phyloP scores from a whole-genome alignment of 1,140 invertebrate species.

The Oryzaephilus surinamensis region DNA sequence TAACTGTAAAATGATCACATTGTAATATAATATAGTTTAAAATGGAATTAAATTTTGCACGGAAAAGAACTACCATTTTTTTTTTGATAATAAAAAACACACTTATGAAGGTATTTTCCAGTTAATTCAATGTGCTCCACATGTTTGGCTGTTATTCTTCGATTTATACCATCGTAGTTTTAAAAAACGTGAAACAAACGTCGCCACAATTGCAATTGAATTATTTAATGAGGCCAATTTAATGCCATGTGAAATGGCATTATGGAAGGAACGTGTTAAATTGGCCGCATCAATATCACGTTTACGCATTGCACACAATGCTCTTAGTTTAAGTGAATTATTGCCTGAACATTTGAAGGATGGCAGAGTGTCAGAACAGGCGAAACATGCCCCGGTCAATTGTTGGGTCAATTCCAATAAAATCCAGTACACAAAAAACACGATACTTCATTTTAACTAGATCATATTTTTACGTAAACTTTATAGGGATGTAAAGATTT shows the following conservation, averaged over 20 bases:
- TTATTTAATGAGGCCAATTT: conserved; percentile 40
- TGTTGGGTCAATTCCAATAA: conserved; percentile 68
- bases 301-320: conserved; percentile 55
- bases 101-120: too few relatives aligned
- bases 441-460: too few relatives aligned
- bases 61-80: too few relatives aligned
- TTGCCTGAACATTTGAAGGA: conserved; percentile 57
- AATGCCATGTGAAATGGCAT: conserved; percentile 43
- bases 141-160: conserved; percentile 50
- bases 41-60: too few relatives aligned
- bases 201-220: conserved; percentile 28
- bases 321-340: conserved; percentile 52
- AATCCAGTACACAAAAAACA: conserved; percentile 40
- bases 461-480: too few relatives aligned
- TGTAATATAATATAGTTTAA: too few relatives aligned
- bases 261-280: conserved; percentile 51
- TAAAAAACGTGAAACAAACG: conserved; percentile 33
- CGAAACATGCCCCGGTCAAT: conserved; percentile 49
- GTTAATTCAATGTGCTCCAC: conserved; percentile 33
- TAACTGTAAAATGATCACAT: too few relatives aligned
- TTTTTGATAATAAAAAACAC: too few relatives aligned
- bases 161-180: conserved; percentile 52
- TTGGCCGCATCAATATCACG: conserved; percentile 60
- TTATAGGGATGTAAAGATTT: too few relatives aligned
- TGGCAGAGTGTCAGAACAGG: conserved; percentile 47